phyloP scores from a whole-genome alignment of 1,140 invertebrate species.

The Cherax quadricarinatus region DNA sequence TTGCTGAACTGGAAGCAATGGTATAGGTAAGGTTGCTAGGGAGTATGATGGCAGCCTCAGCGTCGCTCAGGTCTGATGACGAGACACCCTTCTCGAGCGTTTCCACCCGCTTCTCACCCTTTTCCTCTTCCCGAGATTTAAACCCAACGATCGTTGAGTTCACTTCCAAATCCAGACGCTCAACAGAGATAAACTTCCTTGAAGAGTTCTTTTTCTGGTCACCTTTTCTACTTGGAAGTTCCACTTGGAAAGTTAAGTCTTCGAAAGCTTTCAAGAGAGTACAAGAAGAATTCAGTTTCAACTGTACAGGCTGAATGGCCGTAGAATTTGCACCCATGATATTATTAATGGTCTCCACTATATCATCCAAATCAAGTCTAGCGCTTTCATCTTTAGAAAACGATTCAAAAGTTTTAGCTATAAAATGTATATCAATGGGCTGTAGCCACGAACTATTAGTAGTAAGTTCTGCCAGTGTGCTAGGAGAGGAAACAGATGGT shows the following conservation, averaged over 20 bases:
- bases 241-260: conserved; percentile 48
- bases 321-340: conserved; percentile 39
- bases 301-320: conserved; percentile 36
- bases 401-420: conserved; percentile 47
- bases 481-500: background rate
- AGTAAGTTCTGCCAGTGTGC: conserved; percentile 21
- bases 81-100: conserved; percentile 5
- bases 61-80: conserved; percentile 11
- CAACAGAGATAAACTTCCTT: conserved; percentile 33
- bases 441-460: conserved; percentile 25
- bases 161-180: conserved; percentile 39
- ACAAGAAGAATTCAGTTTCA: conserved; percentile 56
- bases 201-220: conserved; percentile 36
- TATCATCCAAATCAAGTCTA: conserved; percentile 35
- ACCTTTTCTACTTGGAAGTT: conserved; percentile 5
- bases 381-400: background rate
- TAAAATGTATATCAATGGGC: conserved; percentile 61
- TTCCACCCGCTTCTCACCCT: background rate
- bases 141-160: conserved; percentile 62
- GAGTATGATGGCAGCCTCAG: conserved; percentile 64
- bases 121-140: conserved; percentile 1
- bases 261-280: conserved; percentile 66
- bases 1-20: background rate
- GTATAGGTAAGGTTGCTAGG: conserved; percentile 55
- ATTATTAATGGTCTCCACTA: conserved; percentile 62